Evolutionary conservation across 2,888 invertebrate genomes (phyloP), one percentile per base, ranked within the genome.

Genomic region (Podotricha telesiphe): DNA sequence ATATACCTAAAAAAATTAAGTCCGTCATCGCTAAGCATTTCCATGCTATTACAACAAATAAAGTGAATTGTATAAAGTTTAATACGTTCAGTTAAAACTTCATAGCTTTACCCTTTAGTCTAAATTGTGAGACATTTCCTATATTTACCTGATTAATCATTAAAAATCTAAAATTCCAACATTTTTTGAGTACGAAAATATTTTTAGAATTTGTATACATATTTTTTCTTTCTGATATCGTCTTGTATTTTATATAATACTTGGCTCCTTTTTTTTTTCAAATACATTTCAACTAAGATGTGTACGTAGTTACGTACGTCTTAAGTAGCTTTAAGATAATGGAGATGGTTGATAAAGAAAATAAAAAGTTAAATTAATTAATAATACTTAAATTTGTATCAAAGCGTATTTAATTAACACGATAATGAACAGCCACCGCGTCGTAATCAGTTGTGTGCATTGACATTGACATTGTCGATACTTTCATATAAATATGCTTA

Each of bases 261-360:
- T 55, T 55, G 34, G 34, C 34, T 55, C 11, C 4, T 53, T 53
- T 53, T 37, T 34, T n/a, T n/a, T 13, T 15, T 28, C 28, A 28
- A 28, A 34, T 34, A 55, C 34, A n/a, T 53, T 17, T 17, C 10
- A 8, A 17, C 17, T 11, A 42, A 42, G n/a, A 22, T n/a, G 20
- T n/a, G 17, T 17, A 42, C n/a, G n/a, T 10, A 22, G 8, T 22
- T n/a, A 45, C 22, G 10, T 45, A 40, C 1, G 22, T 59, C 58
- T 45, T 59, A 59, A 42, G 22, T n/a, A 45, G n/a, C 22, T 42
- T 59, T 45, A 42, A 42, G 59, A 59, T 59, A 45, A n/a, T n/a
- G 6, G 8, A 59, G n/a, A 59, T 42, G 5, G 19, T n/a, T 22
- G 22, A 22, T 59, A 45, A n/a, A 45, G 22, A 15, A n/a, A 6